These are phyloP conservation scores for Paralvinella palmiformis DNA, from an alignment of 1,140 invertebrate species.

Conservation along the genomic window DNA sequence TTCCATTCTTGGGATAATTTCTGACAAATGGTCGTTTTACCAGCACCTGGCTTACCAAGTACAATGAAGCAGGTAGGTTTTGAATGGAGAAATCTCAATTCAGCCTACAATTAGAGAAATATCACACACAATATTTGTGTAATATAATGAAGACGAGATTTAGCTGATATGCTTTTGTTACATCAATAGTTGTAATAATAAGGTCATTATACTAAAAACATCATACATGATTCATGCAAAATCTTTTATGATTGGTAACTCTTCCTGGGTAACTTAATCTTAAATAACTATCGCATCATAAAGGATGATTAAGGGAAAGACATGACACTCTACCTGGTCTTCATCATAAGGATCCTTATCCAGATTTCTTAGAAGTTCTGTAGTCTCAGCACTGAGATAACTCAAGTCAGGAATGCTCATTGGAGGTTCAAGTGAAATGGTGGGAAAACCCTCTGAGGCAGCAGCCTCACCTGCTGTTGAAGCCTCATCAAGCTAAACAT, in stretches of 20 bases:
- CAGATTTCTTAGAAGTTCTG: constrained; percentile 27
- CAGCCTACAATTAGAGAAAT: constrained; percentile 30
- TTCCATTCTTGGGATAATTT: constrained; percentile 47
- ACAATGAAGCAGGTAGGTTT: constrained; percentile 51
- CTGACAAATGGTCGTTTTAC: constrained; percentile 45
- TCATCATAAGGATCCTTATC: constrained; percentile 42
- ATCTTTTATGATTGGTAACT: background rate
- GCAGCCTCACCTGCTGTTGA: too few species aligned
- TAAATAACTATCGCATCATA: background rate
- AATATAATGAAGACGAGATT: background rate
- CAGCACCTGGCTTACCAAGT: constrained; percentile 48
- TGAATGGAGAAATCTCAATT: constrained; percentile 44
- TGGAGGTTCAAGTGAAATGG: too few species aligned
- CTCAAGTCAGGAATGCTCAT: background rate
- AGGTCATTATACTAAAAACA: background rate
- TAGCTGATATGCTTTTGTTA: background rate
- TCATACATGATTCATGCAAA: background rate
- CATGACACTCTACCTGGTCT: constrained; percentile 34
- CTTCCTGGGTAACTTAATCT: background rate
- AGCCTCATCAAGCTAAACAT: too few species aligned
- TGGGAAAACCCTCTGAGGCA: too few species aligned
- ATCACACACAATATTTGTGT: background rate
- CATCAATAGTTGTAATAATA: background rate
- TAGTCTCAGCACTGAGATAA: background rate
- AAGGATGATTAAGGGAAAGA: background rate